A percentile compares a stretch with the other conserved stretches of the same genome.
Evolutionary conservation across 2,113 vertebrate species (phyloP).

Genomic region (Stercorarius parasiticus): DNA sequence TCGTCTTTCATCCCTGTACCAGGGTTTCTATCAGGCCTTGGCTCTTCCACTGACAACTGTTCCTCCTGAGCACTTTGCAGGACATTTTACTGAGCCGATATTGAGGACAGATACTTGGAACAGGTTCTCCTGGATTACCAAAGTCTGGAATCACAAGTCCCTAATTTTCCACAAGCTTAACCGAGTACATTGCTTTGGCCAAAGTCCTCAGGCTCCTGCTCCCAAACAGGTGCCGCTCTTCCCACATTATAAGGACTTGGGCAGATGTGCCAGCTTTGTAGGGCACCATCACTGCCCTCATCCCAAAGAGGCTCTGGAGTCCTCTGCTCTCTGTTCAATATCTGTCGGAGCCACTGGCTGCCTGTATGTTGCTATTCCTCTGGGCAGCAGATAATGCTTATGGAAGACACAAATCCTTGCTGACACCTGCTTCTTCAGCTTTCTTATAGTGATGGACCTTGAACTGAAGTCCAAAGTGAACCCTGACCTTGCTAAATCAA

Average conservation of each 20-base stretch:
- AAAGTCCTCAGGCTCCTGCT: neutral
- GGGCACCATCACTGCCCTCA: neutral
- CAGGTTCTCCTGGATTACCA: neutral
- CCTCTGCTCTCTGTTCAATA: neutral
- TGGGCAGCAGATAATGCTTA: neutral
- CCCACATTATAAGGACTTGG: rapidly evolving
- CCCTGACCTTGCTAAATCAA: neutral
- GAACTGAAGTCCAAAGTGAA: neutral
- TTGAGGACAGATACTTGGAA: neutral
- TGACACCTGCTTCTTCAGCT: neutral
- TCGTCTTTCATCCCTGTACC: neutral
- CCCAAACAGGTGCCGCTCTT: neutral
- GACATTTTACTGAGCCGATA: neutral
- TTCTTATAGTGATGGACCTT: neutral
- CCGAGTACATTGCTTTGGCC: neutral
- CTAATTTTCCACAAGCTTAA: neutral
- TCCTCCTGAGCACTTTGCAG: neutral
- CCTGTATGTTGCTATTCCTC: neutral
- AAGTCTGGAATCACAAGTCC: neutral
- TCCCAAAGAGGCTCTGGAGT: neutral
- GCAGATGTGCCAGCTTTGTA: neutral
- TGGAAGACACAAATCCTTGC: neutral
- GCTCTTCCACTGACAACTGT: neutral
- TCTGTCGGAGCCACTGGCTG: neutral
- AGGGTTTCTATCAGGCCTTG: neutral